Base-by-base conservation (phyloP, 2,888 invertebrate species). In the Chaetogeoica ovagalla region DNA sequence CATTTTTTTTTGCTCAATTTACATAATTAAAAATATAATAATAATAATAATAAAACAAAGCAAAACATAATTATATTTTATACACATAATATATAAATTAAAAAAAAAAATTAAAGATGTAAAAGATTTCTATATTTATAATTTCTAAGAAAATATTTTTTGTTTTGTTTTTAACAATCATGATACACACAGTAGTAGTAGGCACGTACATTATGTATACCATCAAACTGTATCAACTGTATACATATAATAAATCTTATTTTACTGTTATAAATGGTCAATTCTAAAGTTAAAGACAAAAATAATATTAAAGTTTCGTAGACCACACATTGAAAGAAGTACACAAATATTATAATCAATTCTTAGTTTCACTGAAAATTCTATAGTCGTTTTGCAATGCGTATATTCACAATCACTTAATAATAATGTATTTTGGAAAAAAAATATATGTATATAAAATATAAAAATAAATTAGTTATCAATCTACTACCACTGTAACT, bases 11-110 rank as follows among this genome's bases (percentile, higher is more conserved):
- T 70, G 60, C 70, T 70, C 69, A 63, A 62, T 70, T 79, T 79
- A 79, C 69, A 75, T 43, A 43, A 23, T 37, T 55, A 66, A 43
- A 63, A 63, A 73, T 21, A 63, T n/a, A 39, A 62, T n/a, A 68
- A 76, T 43, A 68, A 69, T 69, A 43, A 76, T 66, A 77, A 52
- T 69, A 62, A 75, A 79, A 79, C 55, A 70, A 70, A 55, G 59
- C 70, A 39, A 79, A 79, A 69, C 11, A 55, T 75, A 63, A 71
- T 39, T 77, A 77, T 70, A 9, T 76, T 69, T 39, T 77, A 77
- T 70, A 9, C 69, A 76, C 60, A 69, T 71, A 73, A 39, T 48
- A 11, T 43, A 59, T 15, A 39, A 37, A 57, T 13, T 57, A 57
- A 57, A 57, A n/a, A 37, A 63, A 17, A 66, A 19, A 21, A 43